These are phyloP conservation scores for Cyprichromis sp. DNA, from an alignment of 2,113 vertebrate species.

Conservation along the genomic window DNA sequence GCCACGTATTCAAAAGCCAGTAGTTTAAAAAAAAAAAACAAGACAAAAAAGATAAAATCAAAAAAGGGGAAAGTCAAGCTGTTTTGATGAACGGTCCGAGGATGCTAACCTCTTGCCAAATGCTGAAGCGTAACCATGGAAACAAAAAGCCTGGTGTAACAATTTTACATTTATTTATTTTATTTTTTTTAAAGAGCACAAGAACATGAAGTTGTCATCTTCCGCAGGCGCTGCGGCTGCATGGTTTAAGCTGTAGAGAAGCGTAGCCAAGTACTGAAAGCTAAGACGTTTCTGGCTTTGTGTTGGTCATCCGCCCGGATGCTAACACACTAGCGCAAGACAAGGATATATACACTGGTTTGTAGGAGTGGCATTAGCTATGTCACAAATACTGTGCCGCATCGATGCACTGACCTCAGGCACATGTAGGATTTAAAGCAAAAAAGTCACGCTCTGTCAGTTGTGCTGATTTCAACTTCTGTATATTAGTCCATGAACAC, in stretches of 20 bases:
- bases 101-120: conserved; percentile 14
- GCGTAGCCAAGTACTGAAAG: conserved; percentile 41
- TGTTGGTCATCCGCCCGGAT: not conserved
- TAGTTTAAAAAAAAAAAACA: conserved; percentile 3
- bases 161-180: not conserved
- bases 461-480: conserved; percentile 15
- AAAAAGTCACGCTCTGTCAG: not conserved
- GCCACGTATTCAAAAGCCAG: conserved; percentile 49
- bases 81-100: not conserved
- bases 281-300: conserved; percentile 9
- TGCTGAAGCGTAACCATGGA: not conserved
- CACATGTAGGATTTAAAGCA: conserved; percentile 55
- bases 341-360: conserved; percentile 68
- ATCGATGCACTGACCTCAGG: conserved; percentile 64
- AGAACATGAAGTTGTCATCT: not conserved
- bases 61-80: conserved; percentile 29
- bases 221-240: not conserved
- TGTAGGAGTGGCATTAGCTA: conserved; percentile 52
- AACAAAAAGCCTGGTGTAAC: not conserved
- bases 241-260: not conserved
- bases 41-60: not conserved
- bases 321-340: conserved; percentile 28
- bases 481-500: not conserved
- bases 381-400: conserved; percentile 47
- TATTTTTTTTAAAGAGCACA: not conserved